Percentiles rank a stretch among this genome's conserved stretches.
Conservation (phyloP, 2,113 vertebrate genomes). For the Catharus bicknelli region DNA sequence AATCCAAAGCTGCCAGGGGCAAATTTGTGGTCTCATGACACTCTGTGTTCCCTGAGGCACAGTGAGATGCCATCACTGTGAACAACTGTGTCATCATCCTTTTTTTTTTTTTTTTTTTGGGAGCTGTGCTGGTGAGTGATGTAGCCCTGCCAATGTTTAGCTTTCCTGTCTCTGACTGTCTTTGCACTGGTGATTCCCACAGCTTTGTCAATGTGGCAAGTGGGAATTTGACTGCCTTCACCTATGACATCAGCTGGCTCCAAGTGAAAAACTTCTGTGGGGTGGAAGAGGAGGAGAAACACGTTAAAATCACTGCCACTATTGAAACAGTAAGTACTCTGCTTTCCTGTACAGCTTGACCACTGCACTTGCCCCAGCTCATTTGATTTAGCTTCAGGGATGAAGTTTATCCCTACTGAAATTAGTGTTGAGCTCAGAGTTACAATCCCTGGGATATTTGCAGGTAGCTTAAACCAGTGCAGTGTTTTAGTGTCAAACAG, state of each 20-base stretch:
- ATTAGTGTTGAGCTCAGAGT: not conserved
- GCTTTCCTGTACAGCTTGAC: not conserved
- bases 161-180: not conserved
- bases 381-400: not conserved
- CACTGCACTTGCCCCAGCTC: not conserved
- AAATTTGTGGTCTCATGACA: not conserved
- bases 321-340: slow-evolving; percentile 78
- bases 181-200: not conserved
- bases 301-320: slow-evolving; percentile 81
- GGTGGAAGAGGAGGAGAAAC: slow-evolving; percentile 56
- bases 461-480: not conserved
- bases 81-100: fast-evolving
- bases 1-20: not conserved
- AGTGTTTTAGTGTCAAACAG: not conserved
- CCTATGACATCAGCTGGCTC: slow-evolving; percentile 77
- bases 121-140: not conserved
- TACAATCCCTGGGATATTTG: not conserved
- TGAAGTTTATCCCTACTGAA: not conserved
- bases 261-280: slow-evolving; percentile 82
- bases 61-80: not conserved
- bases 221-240: slow-evolving; percentile 51
- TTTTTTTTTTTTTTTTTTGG: not conserved
- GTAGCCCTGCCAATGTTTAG: not conserved
- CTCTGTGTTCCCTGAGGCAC: not conserved
- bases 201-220: slow-evolving; percentile 56